Base-by-base conservation (phyloP, 2,888 invertebrate genomes). In the Trichopoda pennipes region DNA sequence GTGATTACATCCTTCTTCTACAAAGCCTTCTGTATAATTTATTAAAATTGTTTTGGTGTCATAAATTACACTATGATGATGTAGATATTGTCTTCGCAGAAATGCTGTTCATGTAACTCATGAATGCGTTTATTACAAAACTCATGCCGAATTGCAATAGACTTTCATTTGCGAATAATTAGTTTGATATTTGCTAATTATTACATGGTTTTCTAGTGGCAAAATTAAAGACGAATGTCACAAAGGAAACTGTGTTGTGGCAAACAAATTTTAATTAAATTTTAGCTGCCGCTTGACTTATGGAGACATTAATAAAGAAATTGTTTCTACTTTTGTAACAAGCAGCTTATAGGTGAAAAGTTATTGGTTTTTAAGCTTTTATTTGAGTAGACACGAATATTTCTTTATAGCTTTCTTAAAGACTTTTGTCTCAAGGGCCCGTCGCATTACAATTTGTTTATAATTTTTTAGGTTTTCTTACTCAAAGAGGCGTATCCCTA, bases 181-280 rank as follows among this genome's bases (percentile, higher is more conserved):
- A 47, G 44, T 74, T 76, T n/a, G 55, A 28, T 55, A 47, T 63
- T 68, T 23, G 53, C 55, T 69, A 76, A 76, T 69, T 69, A 76
- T 53, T 53, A 55, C 61, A 76, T 21, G n/a, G 17, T 55, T 55
- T 32, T n/a, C n/a, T 55, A 73, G 42, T 73, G 53, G 44, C 21
- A 23, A 66, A 56, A 56, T 58, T 56, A 28, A 19, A 53, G 19
- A 3, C 53, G 53, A 17, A 44, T 16, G 2, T 16, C 12, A 44
- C 6, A 44, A n/a, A 44, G 42, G 42, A 44, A 2, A 44, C 3
- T 16, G 3, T 44, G 6, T 44, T n/a, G 16, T 6, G 16, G 6
- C 1, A 16, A 44, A 44, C 2, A n/a, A 4, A 44, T 16, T 44
- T 44, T 16, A 16, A n/a, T 38, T 38, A 38, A 38, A 38, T 38